Base-by-base conservation (phyloP, 2,113 vertebrate species). In the Garra rufa region DNA sequence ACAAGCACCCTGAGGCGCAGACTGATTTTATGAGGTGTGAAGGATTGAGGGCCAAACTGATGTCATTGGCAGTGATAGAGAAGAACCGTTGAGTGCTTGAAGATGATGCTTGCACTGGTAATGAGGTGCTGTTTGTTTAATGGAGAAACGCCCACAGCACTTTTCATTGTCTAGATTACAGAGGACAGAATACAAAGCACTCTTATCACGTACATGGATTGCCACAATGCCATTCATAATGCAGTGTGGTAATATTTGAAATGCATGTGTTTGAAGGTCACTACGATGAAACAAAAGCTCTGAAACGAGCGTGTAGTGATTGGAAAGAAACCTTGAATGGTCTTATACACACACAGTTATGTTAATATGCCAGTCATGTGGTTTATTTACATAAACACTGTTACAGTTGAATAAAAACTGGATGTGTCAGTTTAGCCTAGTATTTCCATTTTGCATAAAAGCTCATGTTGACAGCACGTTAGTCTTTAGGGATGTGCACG, bases 11-110 rank as follows among this genome's bases (percentile, higher is more conserved):
- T 14, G 59, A 38, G 59, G 59, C 61, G 3, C 59, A 30, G 63
- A 70, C 46, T 55, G 26, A 41, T 71, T 81, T 82, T 71, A 82
- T 82, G 80, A 82, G 80, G 15, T 67, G 61, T 52, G 30, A 70
- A 81, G 28, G 46, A 71, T 38, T 3, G 28, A 55, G 46, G 46
- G 46, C 79, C 79, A 81, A 48, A 46, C 30, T 77, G 28, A 57
- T 57, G 75, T 79, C 76, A 63, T 17, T 63, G 57, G 57, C 76
- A 81, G 46, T 55, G 65, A 50, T 55, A 34, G 78, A 81, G 30
- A 70, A 70, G 55, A 21, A 43, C n/a, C n/a, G 26, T 44, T 34
- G 38, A 63, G 0, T 11, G 26, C 28, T 21, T 50, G 21, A 24
- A 70, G 46, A 67, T 55, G 46, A 55, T 34, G 19, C 44, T 48